phyloP scores from a whole-genome alignment of 2,797 vertebrate genomes.

The Sebastes taczanowskii region DNA sequence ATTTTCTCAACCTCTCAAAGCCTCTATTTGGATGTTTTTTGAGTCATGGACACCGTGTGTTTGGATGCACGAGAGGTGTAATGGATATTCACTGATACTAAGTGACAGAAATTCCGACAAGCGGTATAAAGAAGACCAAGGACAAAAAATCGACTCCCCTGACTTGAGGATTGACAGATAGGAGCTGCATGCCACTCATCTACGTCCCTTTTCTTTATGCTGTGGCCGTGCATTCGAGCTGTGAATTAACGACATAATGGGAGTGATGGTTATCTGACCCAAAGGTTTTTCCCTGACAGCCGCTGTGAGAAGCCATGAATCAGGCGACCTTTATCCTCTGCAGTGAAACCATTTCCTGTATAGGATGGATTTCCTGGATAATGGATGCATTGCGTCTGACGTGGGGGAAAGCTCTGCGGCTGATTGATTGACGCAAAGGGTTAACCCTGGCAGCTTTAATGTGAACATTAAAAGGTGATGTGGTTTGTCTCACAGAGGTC shows the following conservation, averaged over 20 bases:
- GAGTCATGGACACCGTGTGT: neutral
- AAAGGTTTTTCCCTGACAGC: conserved; percentile 46
- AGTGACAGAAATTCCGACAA: conserved; percentile 27
- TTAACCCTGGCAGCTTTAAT: conserved; percentile 35
- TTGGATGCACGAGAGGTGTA: conserved; percentile 8
- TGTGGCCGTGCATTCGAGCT: conserved; percentile 39
- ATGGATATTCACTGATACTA: conserved; percentile 13
- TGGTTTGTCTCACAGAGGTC: conserved; percentile 1
- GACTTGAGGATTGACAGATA: conserved; percentile 24
- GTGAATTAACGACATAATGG: conserved; percentile 53
- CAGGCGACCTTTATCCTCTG: conserved; percentile 52
- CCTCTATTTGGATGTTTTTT: conserved; percentile 4
- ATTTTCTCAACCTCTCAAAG: conserved; percentile 25
- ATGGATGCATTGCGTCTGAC: conserved; percentile 23
- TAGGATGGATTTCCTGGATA: conserved; percentile 31
- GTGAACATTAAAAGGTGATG: conserved; percentile 47
- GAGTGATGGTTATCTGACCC: conserved; percentile 56
- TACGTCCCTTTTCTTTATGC: conserved; percentile 13
- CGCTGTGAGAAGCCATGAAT: conserved; percentile 47
- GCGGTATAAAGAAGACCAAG: conserved; percentile 15
- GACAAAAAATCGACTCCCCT: conserved; percentile 32
- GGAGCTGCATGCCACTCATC: conserved; percentile 27
- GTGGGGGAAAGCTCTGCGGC: conserved; percentile 6
- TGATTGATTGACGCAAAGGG: conserved; percentile 29
- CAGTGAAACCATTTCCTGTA: conserved; percentile 41